Evolutionary conservation across 2,888 invertebrate species (phyloP).

Genomic region (Mimas tiliae): DNA sequence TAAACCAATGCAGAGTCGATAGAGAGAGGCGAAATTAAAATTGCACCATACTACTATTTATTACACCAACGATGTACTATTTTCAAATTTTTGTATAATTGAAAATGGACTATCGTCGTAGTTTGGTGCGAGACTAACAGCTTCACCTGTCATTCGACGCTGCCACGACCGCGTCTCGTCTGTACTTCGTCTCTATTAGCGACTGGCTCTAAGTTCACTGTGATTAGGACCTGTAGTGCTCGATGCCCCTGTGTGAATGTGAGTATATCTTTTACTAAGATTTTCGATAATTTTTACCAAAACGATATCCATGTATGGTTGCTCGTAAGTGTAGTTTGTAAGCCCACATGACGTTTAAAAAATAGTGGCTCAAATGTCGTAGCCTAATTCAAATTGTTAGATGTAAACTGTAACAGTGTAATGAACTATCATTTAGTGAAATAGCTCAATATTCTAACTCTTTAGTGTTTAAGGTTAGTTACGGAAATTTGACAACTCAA

Average conservation of each 20-base stretch:
- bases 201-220: not conserved
- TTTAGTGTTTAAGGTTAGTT: conserved; percentile 25
- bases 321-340: conserved; percentile 21
- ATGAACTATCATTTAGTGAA: conserved; percentile 25
- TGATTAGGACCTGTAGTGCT: conserved; percentile 9
- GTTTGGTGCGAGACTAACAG: too few relatives aligned
- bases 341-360: conserved; percentile 10
- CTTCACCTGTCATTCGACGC: too few relatives aligned
- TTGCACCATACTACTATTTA: too few relatives aligned
- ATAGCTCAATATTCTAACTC: conserved; percentile 30
- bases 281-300: conserved; percentile 64
- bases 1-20: conserved; percentile 4
- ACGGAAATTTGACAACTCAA: conserved; percentile 6
- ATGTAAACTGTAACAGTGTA: conserved; percentile 24
- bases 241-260: conserved; percentile 33
- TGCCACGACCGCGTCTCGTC: not conserved
- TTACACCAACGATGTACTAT: too few relatives aligned
- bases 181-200: not conserved
- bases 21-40: not conserved
- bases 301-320: conserved; percentile 42
- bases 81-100: too few relatives aligned
- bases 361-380: conserved; percentile 19
- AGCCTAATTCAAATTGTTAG: conserved; percentile 22
- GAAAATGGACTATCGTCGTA: too few relatives aligned
- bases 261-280: conserved; percentile 40